A percentile compares a stretch with the other conserved stretches of the same genome.
These are phyloP conservation scores for Gymnothorax javanicus DNA, from an alignment of 2,797 vertebrate species.

Conservation along the genomic window DNA sequence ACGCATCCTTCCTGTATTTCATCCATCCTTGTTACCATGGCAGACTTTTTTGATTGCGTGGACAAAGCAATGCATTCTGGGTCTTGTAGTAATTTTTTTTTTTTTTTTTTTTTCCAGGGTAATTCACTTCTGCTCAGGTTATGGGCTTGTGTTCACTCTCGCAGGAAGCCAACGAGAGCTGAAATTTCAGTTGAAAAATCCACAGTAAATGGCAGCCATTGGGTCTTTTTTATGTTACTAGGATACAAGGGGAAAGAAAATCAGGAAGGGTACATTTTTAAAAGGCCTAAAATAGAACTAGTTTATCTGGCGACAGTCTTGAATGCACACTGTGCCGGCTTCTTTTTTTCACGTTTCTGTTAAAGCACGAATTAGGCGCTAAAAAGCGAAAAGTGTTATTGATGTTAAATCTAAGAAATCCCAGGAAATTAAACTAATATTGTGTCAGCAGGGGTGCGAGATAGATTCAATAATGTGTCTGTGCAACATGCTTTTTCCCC, in stretches of 20 bases:
- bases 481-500: neutral
- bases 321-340: neutral
- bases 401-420: neutral
- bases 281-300: neutral
- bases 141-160: no score
- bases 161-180: no score
- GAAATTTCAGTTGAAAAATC: no score
- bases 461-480: neutral
- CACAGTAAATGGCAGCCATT: no score
- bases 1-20: neutral
- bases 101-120: no score
- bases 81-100: neutral
- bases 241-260: neutral
- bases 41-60: neutral
- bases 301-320: neutral
- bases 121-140: neutral
- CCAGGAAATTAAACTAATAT: neutral
- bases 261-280: neutral
- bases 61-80: neutral
- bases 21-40: neutral
- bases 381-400: neutral
- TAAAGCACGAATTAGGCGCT: neutral
- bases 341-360: neutral
- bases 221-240: no score
- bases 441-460: neutral